Base-by-base conservation (phyloP, 1,140 invertebrate genomes). In the Drosophila murphyi region DNA sequence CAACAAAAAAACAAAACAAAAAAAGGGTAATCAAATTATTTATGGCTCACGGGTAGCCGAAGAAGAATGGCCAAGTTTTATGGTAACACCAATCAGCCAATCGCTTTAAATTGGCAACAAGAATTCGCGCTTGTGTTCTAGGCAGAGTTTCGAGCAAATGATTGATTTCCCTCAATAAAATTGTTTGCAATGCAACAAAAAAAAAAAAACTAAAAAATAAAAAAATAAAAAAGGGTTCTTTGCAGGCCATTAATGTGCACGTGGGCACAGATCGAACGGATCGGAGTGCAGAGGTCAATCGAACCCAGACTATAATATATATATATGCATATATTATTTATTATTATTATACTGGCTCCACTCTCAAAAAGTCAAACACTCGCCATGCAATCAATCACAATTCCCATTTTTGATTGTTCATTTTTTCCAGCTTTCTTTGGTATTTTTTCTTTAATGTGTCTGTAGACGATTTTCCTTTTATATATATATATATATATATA, bases 301-400 rank as follows among this genome's bases (percentile, higher is more conserved):
- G 10, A 7, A 39, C 3, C 6, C 37, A 10, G 51, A 3, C 8
- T 10, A 52, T 43, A 48, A 4, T 37, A 35, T 61, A 35, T 45
- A n/a, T 8, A 8, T 20, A 20, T 12, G 12, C 20, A 35, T 61
- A 48, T 47, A 45, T 34, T 32, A n/a, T 43, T 43, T n/a, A 10
- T 41, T 41, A 43, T 43, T 6, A 43, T 20, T 52, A 34, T 29
- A 43, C 31, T 20, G 3, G 5, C 8, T 8, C 6, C 37, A 41
- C 37, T n/a, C 12, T 10, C 8, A 6, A 43, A 20, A 20, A 20
- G 20, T 20, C 7, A 60, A 56, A 59, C 88, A 86, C 72, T 80
- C 86, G 89, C 75, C 65, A 35, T 50, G 56, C 83, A 70, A 91
- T 91, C 89, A 91, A 91, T 91, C 89, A 89, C 81, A 91, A 82